Evolutionary conservation across 1,140 invertebrate genomes (phyloP).

Genomic region (Bombus sylvicola): DNA sequence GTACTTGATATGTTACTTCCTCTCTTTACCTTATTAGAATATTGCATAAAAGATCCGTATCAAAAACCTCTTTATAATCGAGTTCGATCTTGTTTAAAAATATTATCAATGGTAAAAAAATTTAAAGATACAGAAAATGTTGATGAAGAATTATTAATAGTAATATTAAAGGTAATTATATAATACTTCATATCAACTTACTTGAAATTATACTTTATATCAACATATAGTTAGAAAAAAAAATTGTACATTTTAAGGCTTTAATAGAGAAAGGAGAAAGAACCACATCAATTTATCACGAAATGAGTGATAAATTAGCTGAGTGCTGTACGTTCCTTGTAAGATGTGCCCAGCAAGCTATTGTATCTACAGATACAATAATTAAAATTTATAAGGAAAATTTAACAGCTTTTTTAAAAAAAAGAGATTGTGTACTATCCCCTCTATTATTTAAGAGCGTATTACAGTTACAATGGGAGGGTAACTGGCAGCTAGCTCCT

Average conservation of each 20-base stretch:
- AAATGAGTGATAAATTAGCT: constrained; percentile 86
- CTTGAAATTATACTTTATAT: constrained; percentile 10
- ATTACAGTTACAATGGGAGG: constrained; percentile 85
- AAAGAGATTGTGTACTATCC: constrained; percentile 86
- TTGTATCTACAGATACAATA: constrained; percentile 75
- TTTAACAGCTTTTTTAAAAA: constrained; percentile 84
- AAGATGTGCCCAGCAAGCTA: constrained; percentile 83
- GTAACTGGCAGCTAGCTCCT: constrained; percentile 84
- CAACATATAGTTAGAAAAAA: not conserved
- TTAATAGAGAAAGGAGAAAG: constrained; percentile 86
- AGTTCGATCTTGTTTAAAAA: constrained; percentile 85
- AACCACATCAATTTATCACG: constrained; percentile 86
- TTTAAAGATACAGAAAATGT: constrained; percentile 85
- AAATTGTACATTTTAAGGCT: constrained; percentile 76
- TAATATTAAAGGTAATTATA: constrained; percentile 76
- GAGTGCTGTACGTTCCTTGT: constrained; percentile 87
- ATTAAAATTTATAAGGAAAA: constrained; percentile 82
- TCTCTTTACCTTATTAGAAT: constrained; percentile 86
- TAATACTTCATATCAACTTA: constrained; percentile 11
- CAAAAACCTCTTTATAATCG: constrained; percentile 87
- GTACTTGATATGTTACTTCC: constrained; percentile 87
- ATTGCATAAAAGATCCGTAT: constrained; percentile 86
- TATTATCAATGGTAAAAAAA: constrained; percentile 85
- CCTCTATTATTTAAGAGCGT: constrained; percentile 86
- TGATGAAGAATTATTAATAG: constrained; percentile 83